Evolutionary conservation across 1,140 invertebrate species (phyloP).

Genomic region (Diuraphis noxia): DNA sequence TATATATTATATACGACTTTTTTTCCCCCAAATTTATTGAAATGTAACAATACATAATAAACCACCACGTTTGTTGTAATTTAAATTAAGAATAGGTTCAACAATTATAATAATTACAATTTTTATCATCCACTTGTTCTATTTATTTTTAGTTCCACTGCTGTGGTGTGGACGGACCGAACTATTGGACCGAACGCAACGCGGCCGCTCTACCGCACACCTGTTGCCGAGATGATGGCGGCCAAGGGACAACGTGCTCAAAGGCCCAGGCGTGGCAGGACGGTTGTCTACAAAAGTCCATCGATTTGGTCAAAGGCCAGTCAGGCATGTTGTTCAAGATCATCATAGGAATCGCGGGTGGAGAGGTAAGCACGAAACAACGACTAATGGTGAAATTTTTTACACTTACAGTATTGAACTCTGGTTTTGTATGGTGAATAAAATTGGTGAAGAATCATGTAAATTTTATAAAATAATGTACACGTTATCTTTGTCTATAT

Average conservation of each 20-base stretch:
- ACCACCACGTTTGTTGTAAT: background rate
- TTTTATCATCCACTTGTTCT: background rate
- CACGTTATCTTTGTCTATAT: background rate
- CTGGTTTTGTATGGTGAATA: background rate
- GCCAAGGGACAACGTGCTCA: background rate
- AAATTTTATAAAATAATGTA: background rate
- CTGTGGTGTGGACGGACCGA: constrained; percentile 72
- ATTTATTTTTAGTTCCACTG: constrained; percentile 69
- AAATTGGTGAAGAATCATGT: background rate
- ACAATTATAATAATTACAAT: background rate
- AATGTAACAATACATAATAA: background rate
- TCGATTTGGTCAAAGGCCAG: constrained; percentile 23
- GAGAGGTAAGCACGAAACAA: background rate
- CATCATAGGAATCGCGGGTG: constrained; percentile 2
- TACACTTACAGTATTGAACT: background rate
- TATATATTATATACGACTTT: background rate
- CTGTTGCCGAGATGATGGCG: background rate
- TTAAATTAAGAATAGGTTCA: too few relatives aligned
- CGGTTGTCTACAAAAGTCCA: constrained; percentile 2
- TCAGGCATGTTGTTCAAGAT: background rate
- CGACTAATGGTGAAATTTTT: too few relatives aligned
- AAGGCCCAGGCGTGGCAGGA: constrained; percentile 40
- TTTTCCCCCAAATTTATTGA: background rate
- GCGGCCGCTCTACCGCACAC: background rate
- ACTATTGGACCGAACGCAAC: constrained; percentile 66